phyloP scores from a whole-genome alignment of 2,888 invertebrate species.

The Xestia rhomboidea region DNA sequence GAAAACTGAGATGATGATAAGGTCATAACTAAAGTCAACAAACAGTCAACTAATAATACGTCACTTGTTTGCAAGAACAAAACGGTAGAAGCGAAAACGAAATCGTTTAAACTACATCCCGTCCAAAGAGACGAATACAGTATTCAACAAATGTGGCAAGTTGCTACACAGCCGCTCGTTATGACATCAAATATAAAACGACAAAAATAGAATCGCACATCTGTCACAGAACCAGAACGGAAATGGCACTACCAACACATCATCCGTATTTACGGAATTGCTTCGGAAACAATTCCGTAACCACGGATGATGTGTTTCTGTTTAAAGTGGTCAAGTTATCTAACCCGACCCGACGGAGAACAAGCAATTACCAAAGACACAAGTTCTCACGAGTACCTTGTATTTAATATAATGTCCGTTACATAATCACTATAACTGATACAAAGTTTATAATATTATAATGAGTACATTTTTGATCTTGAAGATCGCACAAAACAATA shows the following conservation, averaged over 20 bases:
- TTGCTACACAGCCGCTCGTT: constrained; percentile 38
- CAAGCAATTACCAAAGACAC: constrained; percentile 64
- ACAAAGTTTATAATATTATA: constrained; percentile 32
- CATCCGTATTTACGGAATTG: background rate
- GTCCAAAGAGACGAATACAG: constrained; percentile 32
- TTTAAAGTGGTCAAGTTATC: constrained; percentile 49
- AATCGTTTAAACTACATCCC: constrained; percentile 32
- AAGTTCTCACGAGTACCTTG: constrained; percentile 68
- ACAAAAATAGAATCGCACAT: constrained; percentile 52
- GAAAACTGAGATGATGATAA: background rate
- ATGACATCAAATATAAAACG: constrained; percentile 51
- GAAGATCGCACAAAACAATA: constrained; percentile 52
- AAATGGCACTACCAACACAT: constrained; percentile 37
- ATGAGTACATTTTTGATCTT: constrained; percentile 60
- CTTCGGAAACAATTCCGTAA: constrained; percentile 41
- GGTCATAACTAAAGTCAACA: constrained; percentile 2
- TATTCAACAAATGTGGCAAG: constrained; percentile 44
- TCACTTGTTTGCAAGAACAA: constrained; percentile 5
- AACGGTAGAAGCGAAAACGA: constrained; percentile 1
- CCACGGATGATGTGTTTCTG: constrained; percentile 9
- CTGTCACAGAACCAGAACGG: constrained; percentile 44
- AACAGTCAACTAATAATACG: background rate
- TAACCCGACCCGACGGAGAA: constrained; percentile 58
- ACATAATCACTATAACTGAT: constrained; percentile 39
- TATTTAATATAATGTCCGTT: constrained; percentile 38